phyloP scores from a whole-genome alignment of 2,113 vertebrate species.

The Rallus limicola region DNA sequence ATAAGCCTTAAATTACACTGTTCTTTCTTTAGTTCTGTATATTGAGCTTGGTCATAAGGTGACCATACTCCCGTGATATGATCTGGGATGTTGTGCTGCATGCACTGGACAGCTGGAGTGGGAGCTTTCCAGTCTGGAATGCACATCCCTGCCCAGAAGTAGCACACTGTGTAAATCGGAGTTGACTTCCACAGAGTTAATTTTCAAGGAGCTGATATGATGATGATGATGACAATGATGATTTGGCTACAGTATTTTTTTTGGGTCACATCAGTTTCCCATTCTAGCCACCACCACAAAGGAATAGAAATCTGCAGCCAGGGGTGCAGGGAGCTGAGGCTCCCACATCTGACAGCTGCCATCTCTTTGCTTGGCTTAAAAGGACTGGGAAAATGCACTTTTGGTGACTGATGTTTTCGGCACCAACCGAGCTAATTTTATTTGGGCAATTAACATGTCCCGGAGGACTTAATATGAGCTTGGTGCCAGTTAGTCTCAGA shows the following conservation, averaged over 20 bases:
- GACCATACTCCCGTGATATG: neutral
- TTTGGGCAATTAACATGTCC: constrained; percentile 50
- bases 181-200: neutral
- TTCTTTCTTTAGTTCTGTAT: neutral
- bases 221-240: neutral
- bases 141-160: neutral
- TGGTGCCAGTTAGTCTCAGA: constrained; percentile 65
- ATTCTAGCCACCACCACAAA: neutral
- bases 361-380: constrained; percentile 13
- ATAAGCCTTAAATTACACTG: neutral
- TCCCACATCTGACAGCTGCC: neutral
- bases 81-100: neutral
- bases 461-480: constrained; percentile 39
- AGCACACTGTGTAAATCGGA: neutral
- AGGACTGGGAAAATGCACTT: constrained; percentile 23
- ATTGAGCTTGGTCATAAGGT: neutral
- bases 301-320: neutral
- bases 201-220: neutral
- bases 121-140: neutral
- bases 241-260: neutral
- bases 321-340: neutral
- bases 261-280: neutral
- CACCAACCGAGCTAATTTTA: constrained; percentile 56
- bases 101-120: neutral
- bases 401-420: constrained; percentile 33